A percentile compares a stretch with the other conserved stretches of the same genome.
These are phyloP conservation scores for Pelecanus crispus DNA, from an alignment of 2,113 vertebrate species.

Conservation along the genomic window DNA sequence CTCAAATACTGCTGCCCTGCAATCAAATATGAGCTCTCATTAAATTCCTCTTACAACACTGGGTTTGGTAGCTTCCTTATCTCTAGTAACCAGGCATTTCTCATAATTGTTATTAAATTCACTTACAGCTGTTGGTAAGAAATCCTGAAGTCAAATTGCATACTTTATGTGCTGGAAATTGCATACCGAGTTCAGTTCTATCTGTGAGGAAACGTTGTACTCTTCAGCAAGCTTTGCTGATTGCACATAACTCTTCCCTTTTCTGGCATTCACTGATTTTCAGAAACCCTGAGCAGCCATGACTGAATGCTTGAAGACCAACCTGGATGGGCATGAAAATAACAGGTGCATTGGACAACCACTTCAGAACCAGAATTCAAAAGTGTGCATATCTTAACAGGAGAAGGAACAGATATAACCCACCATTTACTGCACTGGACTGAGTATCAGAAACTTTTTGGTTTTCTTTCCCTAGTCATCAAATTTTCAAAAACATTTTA, in stretches of 20 bases:
- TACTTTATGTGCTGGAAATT: background rate
- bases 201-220: background rate
- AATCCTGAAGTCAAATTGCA: background rate
- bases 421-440: background rate
- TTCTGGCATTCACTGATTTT: background rate
- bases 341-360: background rate
- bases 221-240: background rate
- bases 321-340: background rate
- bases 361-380: background rate
- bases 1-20: background rate
- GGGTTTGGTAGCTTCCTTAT: slow-evolving; percentile 11
- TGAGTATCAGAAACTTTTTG: background rate
- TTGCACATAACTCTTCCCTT: background rate
- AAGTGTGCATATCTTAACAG: background rate
- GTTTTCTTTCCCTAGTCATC: background rate
- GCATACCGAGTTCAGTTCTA: background rate
- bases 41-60: background rate
- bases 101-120: background rate
- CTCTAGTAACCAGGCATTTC: slow-evolving; percentile 1
- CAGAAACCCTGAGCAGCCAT: background rate
- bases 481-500: background rate
- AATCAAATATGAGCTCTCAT: background rate
- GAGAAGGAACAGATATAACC: background rate
- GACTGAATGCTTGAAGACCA: background rate
- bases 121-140: background rate